A percentile compares a stretch with the other conserved stretches of the same genome.
These are phyloP conservation scores for Chauna torquata DNA, from an alignment of 2,113 vertebrate species.

Conservation along the genomic window DNA sequence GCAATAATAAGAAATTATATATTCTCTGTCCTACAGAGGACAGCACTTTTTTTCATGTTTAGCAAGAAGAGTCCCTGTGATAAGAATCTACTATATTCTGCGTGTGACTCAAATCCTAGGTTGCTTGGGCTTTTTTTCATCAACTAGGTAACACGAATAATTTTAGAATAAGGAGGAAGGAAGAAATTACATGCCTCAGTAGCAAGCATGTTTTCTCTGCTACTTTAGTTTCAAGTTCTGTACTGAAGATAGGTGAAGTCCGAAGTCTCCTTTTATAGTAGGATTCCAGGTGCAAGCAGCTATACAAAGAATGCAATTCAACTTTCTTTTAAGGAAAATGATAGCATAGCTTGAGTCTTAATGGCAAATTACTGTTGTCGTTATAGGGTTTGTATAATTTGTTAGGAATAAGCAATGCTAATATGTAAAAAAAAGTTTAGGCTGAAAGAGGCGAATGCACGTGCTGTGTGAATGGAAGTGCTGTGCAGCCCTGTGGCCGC, in stretches of 20 bases:
- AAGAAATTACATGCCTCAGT: slow-evolving; percentile 48
- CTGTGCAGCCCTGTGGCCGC: background rate
- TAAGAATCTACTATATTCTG: background rate
- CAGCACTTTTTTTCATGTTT: background rate
- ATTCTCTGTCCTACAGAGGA: background rate
- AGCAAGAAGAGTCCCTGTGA: background rate
- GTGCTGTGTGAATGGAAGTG: background rate
- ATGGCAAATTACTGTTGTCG: background rate
- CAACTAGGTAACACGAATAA: background rate
- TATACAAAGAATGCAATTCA: background rate
- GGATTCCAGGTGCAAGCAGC: background rate
- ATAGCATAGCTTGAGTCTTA: background rate
- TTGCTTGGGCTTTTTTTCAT: background rate
- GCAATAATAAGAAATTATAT: background rate
- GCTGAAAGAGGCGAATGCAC: background rate
- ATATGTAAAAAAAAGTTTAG: background rate
- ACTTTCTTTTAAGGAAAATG: background rate
- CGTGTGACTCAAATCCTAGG: background rate
- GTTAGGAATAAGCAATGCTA: background rate
- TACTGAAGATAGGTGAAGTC: slow-evolving; percentile 11
- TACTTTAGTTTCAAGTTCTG: slow-evolving; percentile 44
- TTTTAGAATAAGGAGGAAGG: slow-evolving; percentile 59
- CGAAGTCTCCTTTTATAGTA: background rate
- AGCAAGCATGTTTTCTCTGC: slow-evolving; percentile 1
- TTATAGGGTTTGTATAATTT: background rate